A percentile compares a stretch with the other conserved stretches of the same genome.
These are phyloP conservation scores for Psilopsiagon aurifrons DNA, from an alignment of 2,113 vertebrate genomes.

Conservation along the genomic window DNA sequence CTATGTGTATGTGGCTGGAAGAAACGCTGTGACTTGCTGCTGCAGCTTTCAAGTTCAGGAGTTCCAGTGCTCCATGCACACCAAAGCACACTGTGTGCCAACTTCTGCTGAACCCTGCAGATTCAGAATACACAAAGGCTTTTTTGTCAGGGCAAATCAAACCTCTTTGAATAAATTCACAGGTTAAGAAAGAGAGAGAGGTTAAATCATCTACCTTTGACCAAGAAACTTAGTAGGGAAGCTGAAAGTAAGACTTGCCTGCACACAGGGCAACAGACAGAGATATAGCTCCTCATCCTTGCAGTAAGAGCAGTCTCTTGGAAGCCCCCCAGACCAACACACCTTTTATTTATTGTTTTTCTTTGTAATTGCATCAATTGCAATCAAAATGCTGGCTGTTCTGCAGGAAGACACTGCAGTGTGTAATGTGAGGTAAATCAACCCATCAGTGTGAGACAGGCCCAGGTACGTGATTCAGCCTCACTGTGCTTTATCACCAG, in stretches of 20 bases:
- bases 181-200: not conserved
- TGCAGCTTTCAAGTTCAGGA: not conserved
- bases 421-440: not conserved
- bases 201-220: not conserved
- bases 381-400: not conserved
- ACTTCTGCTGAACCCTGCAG: not conserved
- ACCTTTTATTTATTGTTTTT: not conserved
- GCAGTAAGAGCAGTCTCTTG: not conserved
- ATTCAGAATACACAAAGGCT: not conserved
- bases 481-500: not conserved
- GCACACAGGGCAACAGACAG: not conserved
- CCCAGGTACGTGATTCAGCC: not conserved
- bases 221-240: not conserved
- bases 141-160: conserved; percentile 3
- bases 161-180: conserved; percentile 24
- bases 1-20: not conserved
- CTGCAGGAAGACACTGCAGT: not conserved
- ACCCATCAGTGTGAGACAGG: not conserved
- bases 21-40: not conserved
- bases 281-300: not conserved
- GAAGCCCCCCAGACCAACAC: not conserved
- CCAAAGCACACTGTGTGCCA: not conserved
- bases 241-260: not conserved
- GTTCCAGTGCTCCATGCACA: accelerated
- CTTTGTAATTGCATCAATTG: not conserved